phyloP scores from a whole-genome alignment of 2,888 invertebrate species.

The Apomyelois bistriatella region DNA sequence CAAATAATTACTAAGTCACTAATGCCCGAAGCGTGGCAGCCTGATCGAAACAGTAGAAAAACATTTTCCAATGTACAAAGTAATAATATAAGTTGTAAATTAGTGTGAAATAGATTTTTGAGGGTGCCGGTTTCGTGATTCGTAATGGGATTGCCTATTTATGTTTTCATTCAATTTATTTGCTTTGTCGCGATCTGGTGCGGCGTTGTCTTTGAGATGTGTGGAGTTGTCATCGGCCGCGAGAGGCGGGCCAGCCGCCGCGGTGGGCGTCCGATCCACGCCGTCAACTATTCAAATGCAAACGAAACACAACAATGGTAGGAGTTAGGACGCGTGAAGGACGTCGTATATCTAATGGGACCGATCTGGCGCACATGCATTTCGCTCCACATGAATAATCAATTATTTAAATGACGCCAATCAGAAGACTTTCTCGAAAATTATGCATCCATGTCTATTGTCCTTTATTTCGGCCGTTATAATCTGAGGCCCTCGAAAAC shows the following conservation, averaged over 20 bases:
- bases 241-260: conserved; percentile 53
- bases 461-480: conserved; percentile 32
- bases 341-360: conserved; percentile 72
- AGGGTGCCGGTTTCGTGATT: no score
- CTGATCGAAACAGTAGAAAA: conserved; percentile 40
- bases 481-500: conserved; percentile 41
- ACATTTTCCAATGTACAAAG: conserved; percentile 44
- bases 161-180: background rate
- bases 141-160: no score
- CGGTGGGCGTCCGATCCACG: conserved; percentile 59
- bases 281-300: conserved; percentile 72
- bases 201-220: conserved; percentile 15
- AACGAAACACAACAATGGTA: conserved; percentile 74
- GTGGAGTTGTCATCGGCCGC: conserved; percentile 41
- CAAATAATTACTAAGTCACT: conserved; percentile 53
- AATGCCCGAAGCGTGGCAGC: conserved; percentile 43
- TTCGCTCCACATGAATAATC: conserved; percentile 76
- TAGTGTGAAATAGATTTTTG: conserved; percentile 44
- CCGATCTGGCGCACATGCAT: conserved; percentile 70
- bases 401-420: conserved; percentile 75
- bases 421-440: conserved; percentile 63
- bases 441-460: conserved; percentile 43
- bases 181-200: conserved; percentile 13
- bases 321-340: conserved; percentile 79
- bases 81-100: conserved; percentile 42